Conservation (phyloP, 1,140 invertebrate genomes). For the Zelostemma sp. region DNA sequence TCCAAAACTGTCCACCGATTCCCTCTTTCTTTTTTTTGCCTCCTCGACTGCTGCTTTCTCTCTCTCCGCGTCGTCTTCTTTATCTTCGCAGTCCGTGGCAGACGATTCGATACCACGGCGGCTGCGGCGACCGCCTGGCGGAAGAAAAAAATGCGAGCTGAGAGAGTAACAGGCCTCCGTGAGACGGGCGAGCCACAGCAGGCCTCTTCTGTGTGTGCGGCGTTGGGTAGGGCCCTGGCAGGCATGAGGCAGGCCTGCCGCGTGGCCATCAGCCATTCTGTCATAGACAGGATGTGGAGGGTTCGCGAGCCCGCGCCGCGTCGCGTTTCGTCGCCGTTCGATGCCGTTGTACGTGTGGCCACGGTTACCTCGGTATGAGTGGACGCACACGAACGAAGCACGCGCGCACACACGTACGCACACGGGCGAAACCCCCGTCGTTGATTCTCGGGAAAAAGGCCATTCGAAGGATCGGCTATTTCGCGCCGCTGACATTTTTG, state of each 20-base stretch:
- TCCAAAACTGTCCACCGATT: slow-evolving; percentile 9
- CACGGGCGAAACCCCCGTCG: too few species aligned
- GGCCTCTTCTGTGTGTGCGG: slow-evolving; percentile 6
- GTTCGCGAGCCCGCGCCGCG: slow-evolving; percentile 58
- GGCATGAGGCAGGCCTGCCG: slow-evolving; percentile 44
- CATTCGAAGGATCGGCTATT: slow-evolving; percentile 9
- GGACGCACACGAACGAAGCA: slow-evolving; percentile 18
- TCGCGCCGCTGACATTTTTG: slow-evolving; percentile 7
- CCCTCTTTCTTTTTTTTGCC: slow-evolving; percentile 10
- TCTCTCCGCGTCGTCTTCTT: slow-evolving; percentile 37
- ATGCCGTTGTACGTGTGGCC: slow-evolving; percentile 12
- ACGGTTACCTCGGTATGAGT: slow-evolving; percentile 13
- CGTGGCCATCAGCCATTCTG: slow-evolving; percentile 58
- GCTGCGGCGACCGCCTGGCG: slow-evolving; percentile 44
- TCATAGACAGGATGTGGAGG: slow-evolving; percentile 67
- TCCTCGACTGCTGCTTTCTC: slow-evolving; percentile 9
- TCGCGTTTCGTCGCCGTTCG: slow-evolving; percentile 52
- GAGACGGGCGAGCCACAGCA: slow-evolving; percentile 49
- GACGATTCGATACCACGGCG: slow-evolving; percentile 58
- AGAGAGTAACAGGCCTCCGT: slow-evolving; percentile 62
- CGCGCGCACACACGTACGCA: slow-evolving; percentile 16
- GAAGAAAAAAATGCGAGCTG: slow-evolving; percentile 53
- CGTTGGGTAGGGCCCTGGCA: slow-evolving; percentile 50
- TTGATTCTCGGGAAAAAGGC: slow-evolving; percentile 7
- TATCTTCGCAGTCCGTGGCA: slow-evolving; percentile 46